Evolutionary conservation across 2,113 vertebrate species (phyloP).

Genomic region (Thamnophis sirtalis): DNA sequence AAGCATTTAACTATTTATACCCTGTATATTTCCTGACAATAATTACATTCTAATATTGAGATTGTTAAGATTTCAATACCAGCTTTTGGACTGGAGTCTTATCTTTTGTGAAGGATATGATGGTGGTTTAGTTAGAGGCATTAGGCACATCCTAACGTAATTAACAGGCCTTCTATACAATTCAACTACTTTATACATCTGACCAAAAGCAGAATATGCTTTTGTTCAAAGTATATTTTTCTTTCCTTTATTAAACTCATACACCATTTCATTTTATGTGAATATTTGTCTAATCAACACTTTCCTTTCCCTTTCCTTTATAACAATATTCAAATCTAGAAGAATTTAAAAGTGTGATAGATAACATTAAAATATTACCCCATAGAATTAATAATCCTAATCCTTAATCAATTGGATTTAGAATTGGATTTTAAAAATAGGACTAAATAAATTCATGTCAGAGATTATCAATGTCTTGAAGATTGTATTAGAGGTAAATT

Average conservation of each 20-base stretch:
- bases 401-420: background rate
- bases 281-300: background rate
- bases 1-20: background rate
- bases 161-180: background rate
- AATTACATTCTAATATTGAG: no score
- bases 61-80: background rate
- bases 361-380: background rate
- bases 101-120: background rate
- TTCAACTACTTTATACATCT: background rate
- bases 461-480: background rate
- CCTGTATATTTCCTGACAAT: background rate
- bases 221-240: background rate
- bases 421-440: background rate
- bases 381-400: background rate
- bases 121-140: background rate
- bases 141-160: background rate
- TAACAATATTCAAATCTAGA: background rate
- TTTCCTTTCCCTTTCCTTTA: background rate
- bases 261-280: background rate
- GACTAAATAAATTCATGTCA: background rate
- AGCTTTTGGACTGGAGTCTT: background rate
- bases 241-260: background rate
- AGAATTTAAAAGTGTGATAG: background rate
- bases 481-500: background rate
- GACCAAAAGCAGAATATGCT: background rate